phyloP scores from a whole-genome alignment of 2,888 invertebrate genomes.

The Drosophila infuscata region DNA sequence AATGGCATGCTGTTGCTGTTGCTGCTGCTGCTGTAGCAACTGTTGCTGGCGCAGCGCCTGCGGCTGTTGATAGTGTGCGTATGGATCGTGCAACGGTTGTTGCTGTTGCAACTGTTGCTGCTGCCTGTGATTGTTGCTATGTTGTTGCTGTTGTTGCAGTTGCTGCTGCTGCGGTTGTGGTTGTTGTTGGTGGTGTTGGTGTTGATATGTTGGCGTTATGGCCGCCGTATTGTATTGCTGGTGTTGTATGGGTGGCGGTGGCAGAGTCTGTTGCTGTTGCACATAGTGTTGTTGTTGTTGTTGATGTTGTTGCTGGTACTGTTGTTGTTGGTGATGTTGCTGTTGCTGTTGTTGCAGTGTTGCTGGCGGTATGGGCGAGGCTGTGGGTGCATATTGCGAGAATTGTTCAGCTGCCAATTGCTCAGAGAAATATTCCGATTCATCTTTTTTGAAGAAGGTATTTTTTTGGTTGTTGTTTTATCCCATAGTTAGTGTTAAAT shows the following conservation, averaged over 20 bases:
- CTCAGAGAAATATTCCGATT: constrained; percentile 86
- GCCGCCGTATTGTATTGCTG: constrained; percentile 85
- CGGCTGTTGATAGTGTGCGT: constrained; percentile 72
- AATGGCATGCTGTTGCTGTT: constrained; percentile 76
- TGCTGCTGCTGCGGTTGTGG: constrained; percentile 68
- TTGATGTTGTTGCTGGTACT: constrained; percentile 70
- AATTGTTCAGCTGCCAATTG: constrained; percentile 85
- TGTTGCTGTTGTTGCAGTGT: constrained; percentile 64
- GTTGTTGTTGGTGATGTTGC: constrained; percentile 58
- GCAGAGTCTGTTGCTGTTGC: constrained; percentile 82
- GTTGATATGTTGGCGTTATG: constrained; percentile 83
- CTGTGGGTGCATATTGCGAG: constrained; percentile 85
- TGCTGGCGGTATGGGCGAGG: constrained; percentile 65
- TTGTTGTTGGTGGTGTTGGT: constrained; percentile 73
- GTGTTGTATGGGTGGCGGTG: constrained; percentile 83
- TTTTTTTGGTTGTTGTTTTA: constrained; percentile 17
- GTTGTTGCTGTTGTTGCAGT: constrained; percentile 51
- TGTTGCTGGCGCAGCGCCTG: constrained; percentile 78
- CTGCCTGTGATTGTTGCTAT: constrained; percentile 54
- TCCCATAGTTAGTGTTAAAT: constrained; percentile 45
- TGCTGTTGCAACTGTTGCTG: constrained; percentile 61
- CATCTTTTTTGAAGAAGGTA: constrained; percentile 68
- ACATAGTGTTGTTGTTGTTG: constrained; percentile 76
- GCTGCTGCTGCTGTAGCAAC: constrained; percentile 70
- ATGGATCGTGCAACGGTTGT: constrained; percentile 67